Percentiles rank a stretch among this genome's conserved stretches.
Conservation (phyloP, 30 jellyfish, hydroid and myxozoan genomes). For the Chironex yamaguchii region DNA sequence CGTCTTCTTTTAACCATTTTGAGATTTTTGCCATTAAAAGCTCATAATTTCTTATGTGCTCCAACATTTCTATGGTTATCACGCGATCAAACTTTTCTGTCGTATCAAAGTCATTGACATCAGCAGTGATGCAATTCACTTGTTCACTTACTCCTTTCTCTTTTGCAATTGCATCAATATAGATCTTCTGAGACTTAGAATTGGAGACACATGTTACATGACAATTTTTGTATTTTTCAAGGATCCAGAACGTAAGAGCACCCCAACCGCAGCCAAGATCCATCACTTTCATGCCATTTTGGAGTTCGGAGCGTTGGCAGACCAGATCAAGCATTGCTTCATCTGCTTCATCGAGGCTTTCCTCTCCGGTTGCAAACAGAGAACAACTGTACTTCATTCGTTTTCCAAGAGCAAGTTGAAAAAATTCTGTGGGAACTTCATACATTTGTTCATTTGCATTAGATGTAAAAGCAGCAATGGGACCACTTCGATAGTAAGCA, state of each 20-base stretch:
- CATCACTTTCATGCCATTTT: slow-evolving; percentile 77
- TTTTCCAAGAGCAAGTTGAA: slow-evolving; percentile 69
- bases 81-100: slow-evolving; percentile 76
- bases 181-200: slow-evolving; percentile 68
- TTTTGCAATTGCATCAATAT: slow-evolving; percentile 66
- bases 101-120: slow-evolving; percentile 77
- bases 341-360: slow-evolving; percentile 72
- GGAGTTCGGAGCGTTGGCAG: slow-evolving; percentile 71
- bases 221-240: slow-evolving; percentile 77
- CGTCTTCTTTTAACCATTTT: slow-evolving; percentile 82
- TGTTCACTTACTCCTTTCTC: slow-evolving; percentile 58
- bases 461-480: slow-evolving; percentile 74
- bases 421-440: slow-evolving; percentile 89
- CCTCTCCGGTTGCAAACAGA: slow-evolving; percentile 47
- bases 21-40: slow-evolving; percentile 74
- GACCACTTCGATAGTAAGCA: slow-evolving; percentile 42
- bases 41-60: slow-evolving; percentile 89
- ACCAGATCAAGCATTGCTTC: slow-evolving; percentile 69
- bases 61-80: slow-evolving; percentile 90
- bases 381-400: slow-evolving; percentile 86
- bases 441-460: slow-evolving; percentile 86
- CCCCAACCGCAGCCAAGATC: slow-evolving; percentile 98
- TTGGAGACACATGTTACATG: slow-evolving; percentile 76
- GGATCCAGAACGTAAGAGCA: slow-evolving; percentile 77
- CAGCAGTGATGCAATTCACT: slow-evolving; percentile 79